Evolutionary conservation across 2,113 vertebrate genomes (phyloP).

Genomic region (Gnathonemus echidnorhynchus): DNA sequence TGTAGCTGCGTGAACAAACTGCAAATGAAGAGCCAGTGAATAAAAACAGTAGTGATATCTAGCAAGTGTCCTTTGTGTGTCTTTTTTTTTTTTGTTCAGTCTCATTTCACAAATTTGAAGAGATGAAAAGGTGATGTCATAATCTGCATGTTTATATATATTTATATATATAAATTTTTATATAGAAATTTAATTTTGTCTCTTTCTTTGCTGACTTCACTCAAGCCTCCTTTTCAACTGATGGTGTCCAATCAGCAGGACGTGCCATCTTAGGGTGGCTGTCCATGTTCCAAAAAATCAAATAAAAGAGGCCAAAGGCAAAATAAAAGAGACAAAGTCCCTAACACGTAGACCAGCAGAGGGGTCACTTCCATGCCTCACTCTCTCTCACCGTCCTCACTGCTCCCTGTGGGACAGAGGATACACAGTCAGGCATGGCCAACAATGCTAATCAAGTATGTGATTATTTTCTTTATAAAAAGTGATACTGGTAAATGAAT

Average conservation of each 20-base stretch:
- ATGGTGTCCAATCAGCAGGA: neutral
- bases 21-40: neutral
- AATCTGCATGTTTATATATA: neutral
- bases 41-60: neutral
- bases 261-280: neutral
- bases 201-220: neutral
- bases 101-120: neutral
- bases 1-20: neutral
- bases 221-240: neutral
- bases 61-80: neutral
- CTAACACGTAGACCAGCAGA: neutral
- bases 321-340: slow-evolving; percentile 38
- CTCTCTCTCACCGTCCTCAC: slow-evolving; percentile 67
- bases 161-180: neutral
- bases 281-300: slow-evolving; percentile 14
- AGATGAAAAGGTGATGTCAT: neutral
- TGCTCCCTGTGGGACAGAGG: slow-evolving; percentile 57
- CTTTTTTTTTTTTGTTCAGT: neutral
- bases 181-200: neutral
- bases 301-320: slow-evolving; percentile 16
- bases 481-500: neutral
- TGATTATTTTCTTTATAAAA: neutral
- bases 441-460: neutral
- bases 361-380: slow-evolving; percentile 37
- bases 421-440: neutral